Evolutionary conservation across 2,888 invertebrate species (phyloP), one percentile per base, ranked within the genome.

Genomic region (Agriopis leucophaearia): DNA sequence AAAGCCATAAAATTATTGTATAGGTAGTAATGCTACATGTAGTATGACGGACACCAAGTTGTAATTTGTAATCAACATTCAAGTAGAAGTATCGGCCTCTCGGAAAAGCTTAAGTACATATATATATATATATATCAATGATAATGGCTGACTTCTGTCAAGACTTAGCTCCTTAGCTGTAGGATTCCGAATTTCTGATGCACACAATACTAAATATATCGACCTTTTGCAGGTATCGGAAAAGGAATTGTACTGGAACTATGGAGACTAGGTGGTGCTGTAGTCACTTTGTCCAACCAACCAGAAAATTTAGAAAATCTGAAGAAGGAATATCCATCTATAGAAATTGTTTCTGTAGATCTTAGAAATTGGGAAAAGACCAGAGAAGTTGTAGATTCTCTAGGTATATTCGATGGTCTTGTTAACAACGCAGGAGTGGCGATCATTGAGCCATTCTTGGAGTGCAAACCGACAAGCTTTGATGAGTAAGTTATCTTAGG

Each of bases 391-490:
- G 82, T 90, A 0, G 88, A 94, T 55, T 90, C 95, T 0, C 89
- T 96, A 13, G 95, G 95, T 0, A 88, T 88, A 6, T 95, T 98
- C 57, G 96, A 99, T 87, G 95, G 97, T n/a, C 86, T 99, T 16
- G 98, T 99, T 0, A 99, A 99, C 83, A 98, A 97, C 92, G 98
- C 98, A 1, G 99, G 96, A 1, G 90, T 97, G 35, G 96, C 96
- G 7, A 88, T 94, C 13, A 91, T 96, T 6, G 95, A 95, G 74
- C 94, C 97, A 0, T 96, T 99, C 80, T 87, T 96, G 1, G 95
- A 97, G 64, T 92, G 96, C n/a, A 95, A 94, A 5, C 95, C 96
- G 63, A 94, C 95, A 61, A 95, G 95, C 75, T 95, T 97, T 76
- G 97, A 98, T 82, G 89, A 89, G 96, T 96, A 91, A 91, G 90